Conservation (phyloP, 2,113 vertebrate species). For the Fulmarus glacialis region DNA sequence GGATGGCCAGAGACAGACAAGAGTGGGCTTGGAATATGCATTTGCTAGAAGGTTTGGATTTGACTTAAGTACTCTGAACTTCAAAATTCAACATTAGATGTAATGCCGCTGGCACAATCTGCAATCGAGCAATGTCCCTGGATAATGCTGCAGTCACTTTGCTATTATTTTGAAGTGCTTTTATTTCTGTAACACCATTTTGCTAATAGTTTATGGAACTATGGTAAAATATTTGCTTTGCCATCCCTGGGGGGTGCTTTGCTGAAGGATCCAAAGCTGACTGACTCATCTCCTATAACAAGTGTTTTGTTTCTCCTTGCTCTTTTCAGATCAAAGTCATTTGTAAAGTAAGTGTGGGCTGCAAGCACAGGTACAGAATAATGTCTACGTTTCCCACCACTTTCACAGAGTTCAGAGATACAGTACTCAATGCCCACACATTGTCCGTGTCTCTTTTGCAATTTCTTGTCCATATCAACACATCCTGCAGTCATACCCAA, state of each 20-base stretch:
- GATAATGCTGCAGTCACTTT: background rate
- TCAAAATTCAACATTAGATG: background rate
- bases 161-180: background rate
- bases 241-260: background rate
- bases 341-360: background rate
- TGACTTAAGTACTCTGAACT: background rate
- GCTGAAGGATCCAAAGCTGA: background rate
- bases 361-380: background rate
- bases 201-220: background rate
- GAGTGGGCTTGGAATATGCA: background rate
- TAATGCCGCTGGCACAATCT: background rate
- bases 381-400: background rate
- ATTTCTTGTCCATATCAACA: background rate
- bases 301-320: background rate
- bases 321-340: background rate
- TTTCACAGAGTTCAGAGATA: background rate
- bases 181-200: background rate
- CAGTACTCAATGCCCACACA: too few relatives aligned
- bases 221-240: background rate
- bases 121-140: background rate
- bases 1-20: background rate
- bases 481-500: background rate
- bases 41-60: background rate
- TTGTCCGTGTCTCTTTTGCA: background rate
- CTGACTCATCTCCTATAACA: background rate